Evolutionary conservation across 1,140 invertebrate species (phyloP).

Genomic region (Spodoptera litura): DNA sequence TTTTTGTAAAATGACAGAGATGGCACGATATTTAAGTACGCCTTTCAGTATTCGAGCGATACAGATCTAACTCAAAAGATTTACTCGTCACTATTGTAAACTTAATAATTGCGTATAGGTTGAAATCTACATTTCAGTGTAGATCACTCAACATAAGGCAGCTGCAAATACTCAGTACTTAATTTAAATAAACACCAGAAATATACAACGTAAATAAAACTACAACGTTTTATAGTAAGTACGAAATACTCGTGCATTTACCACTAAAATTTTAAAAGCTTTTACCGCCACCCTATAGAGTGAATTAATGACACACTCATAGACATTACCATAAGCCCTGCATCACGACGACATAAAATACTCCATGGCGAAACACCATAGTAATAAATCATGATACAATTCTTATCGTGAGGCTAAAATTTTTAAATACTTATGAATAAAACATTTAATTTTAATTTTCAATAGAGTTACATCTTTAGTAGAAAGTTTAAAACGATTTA

Average conservation of each 20-base stretch:
- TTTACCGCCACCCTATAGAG: slow-evolving; percentile 38
- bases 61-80: no score
- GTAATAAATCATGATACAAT: slow-evolving; percentile 45
- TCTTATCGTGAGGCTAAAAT: slow-evolving; percentile 41
- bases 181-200: not conserved
- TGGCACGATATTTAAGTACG: no score
- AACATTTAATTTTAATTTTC: slow-evolving; percentile 50
- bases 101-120: no score
- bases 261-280: slow-evolving; percentile 40
- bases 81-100: no score
- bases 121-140: no score
- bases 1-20: no score
- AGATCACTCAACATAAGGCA: no score
- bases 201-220: not conserved
- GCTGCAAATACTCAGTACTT: not conserved
- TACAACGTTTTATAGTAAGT: slow-evolving; percentile 26
- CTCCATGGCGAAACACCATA: slow-evolving; percentile 26
- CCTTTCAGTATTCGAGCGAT: no score
- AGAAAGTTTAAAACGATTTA: slow-evolving; percentile 46
- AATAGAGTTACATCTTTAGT: slow-evolving; percentile 33
- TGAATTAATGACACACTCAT: slow-evolving; percentile 38
- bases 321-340: slow-evolving; percentile 45
- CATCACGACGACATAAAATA: slow-evolving; percentile 39
- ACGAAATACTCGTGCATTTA: not conserved
- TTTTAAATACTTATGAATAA: slow-evolving; percentile 46